Evolutionary conservation across 2,888 invertebrate species (phyloP).

Genomic region (Melangyna quadrimaculata): DNA sequence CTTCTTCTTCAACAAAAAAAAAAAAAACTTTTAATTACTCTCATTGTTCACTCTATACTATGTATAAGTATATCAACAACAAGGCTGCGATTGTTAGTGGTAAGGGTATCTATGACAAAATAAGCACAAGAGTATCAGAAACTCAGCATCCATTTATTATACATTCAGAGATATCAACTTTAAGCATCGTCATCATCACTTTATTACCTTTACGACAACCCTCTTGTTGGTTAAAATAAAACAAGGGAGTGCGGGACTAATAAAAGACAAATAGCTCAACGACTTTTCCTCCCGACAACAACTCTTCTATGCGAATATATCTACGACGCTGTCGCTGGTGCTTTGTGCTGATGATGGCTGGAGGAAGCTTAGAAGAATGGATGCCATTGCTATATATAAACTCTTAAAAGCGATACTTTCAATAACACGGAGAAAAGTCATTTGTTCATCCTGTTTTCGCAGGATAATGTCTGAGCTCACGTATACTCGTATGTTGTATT

Average conservation of each 20-base stretch:
- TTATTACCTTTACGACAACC: conserved; percentile 12
- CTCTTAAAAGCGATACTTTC: conserved; percentile 51
- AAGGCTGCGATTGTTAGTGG: not conserved
- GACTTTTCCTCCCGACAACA: not conserved
- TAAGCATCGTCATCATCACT: conserved; percentile 27
- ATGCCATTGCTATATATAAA: conserved; percentile 2
- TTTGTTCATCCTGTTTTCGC: conserved; percentile 30
- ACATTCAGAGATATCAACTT: conserved; percentile 45
- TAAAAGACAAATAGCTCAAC: conserved; percentile 46
- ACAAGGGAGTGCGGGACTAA: conserved; percentile 12
- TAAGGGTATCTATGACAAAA: conserved; percentile 13
- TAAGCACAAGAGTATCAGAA: not conserved
- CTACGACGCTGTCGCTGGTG: too few relatives aligned
- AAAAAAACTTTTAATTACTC: conserved; percentile 45
- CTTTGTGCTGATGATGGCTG: not conserved
- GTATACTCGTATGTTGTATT: not conserved
- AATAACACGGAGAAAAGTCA: conserved; percentile 45
- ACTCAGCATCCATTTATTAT: conserved; percentile 22
- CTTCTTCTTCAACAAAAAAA: conserved; percentile 1
- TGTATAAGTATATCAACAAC: not conserved
- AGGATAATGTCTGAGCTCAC: conserved; percentile 8
- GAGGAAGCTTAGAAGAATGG: conserved; percentile 21
- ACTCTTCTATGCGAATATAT: not conserved
- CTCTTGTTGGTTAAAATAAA: not conserved
- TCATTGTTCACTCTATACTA: conserved; percentile 14